Evolutionary conservation across 2,113 vertebrate species (phyloP), one percentile per base, ranked within the genome.

Genomic region (Zapus hudsonius): DNA sequence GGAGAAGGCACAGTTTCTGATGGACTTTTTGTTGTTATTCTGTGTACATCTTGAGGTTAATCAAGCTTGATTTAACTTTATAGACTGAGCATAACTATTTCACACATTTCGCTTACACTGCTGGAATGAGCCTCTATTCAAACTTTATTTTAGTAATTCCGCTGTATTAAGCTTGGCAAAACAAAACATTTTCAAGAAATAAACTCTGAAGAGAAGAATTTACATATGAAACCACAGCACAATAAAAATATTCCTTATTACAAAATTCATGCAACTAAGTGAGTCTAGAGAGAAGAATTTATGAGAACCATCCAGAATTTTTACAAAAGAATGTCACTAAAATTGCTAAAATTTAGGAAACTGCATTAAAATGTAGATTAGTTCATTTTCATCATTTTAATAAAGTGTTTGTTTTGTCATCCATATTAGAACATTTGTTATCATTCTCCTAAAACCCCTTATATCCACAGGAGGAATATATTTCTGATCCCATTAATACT

Each of bases 51-150:
- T 52, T 61, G 67, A 87, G 76, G 52, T 47, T 84, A 90, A 91
- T 52, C 63, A 89, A 82, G 73, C 16, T 90, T 85, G 89, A 82
- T 70, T 87, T 93, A 69, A 69, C 7, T 90, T 87, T 93, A 79
- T 2, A 85, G 70, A 82, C 52, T 63, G 61, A 84, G 61, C 9
- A 82, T 74, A 83, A 88, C 20, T 69, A 44, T 25, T 87, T 92
- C 47, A 80, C 11, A 79, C 76, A 66, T 42, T 91, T 67, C 66
- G 64, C 67, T 94, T 57, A 80, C 44, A 81, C 11, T 64, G 52
- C 27, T 93, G 2, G 29, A 91, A 81, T 59, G 23, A 90, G 84
- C 8, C 33, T 88, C 36, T 70, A 44, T 22, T 31, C 25, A 63
- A 44, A 22, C 29, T 79, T 22, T 57, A 47, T 93, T 86, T 87